A percentile compares a stretch with the other conserved stretches of the same genome.
phyloP scores from a whole-genome alignment of 1,140 invertebrate species.

The Phortica variegata region DNA sequence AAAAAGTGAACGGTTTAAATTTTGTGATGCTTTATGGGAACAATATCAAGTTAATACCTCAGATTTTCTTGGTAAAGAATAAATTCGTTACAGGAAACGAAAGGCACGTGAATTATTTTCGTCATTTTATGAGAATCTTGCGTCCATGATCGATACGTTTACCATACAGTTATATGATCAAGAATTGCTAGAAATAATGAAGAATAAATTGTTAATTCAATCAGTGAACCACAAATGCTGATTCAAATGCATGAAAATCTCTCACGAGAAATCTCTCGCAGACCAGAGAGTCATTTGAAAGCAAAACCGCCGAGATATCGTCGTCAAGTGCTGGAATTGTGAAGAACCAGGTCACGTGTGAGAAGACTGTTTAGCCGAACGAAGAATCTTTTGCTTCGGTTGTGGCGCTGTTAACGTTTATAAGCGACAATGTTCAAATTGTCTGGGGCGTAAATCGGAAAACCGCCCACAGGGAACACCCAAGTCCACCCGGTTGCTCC shows the following conservation, averaged over 20 bases:
- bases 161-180: conserved; percentile 1
- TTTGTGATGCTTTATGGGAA: neutral
- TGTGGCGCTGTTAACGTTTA: neutral
- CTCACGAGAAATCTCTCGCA: neutral
- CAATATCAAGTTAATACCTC: conserved; percentile 4
- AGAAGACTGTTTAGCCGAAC: conserved; percentile 1
- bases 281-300: no score
- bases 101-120: conserved; percentile 1
- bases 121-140: neutral
- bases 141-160: neutral
- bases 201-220: neutral
- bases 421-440: neutral
- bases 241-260: neutral
- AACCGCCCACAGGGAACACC: neutral
- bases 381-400: conserved; percentile 9
- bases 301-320: no score
- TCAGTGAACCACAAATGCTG: neutral
- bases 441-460: neutral
- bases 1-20: conserved; percentile 4
- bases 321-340: conserved; percentile 14
- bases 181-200: neutral
- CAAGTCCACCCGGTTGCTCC: neutral
- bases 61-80: conserved; percentile 1
- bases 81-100: neutral
- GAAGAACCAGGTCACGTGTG: conserved; percentile 2